Evolutionary conservation across 2,113 vertebrate genomes (phyloP).

Genomic region (Hippocampus mohnikei): DNA sequence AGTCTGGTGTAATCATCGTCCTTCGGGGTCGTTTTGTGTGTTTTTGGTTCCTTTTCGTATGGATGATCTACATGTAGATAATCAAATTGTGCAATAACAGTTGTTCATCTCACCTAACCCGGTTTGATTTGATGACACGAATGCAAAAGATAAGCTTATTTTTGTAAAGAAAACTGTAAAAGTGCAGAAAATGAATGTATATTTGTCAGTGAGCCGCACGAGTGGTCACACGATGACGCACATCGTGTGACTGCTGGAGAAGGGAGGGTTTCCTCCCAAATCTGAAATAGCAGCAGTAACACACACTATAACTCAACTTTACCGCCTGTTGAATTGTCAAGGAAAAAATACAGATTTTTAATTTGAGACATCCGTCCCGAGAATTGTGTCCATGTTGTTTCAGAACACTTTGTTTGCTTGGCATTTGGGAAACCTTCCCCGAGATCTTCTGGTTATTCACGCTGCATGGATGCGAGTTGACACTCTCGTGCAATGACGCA

Average conservation of each 20-base stretch:
- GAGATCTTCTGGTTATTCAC: constrained; percentile 24
- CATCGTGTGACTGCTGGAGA: background rate
- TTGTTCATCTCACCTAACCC: constrained; percentile 64
- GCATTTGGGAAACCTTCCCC: constrained; percentile 32
- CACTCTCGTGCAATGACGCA: constrained; percentile 4
- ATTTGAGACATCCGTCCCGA: background rate
- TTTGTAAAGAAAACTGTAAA: constrained; percentile 68
- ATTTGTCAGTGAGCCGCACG: constrained; percentile 13
- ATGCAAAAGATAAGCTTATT: constrained; percentile 69
- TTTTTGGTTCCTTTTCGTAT: constrained; percentile 28
- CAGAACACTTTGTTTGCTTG: background rate
- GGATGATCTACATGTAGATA: constrained; percentile 52
- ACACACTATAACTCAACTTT: constrained; percentile 4
- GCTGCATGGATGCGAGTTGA: constrained; percentile 29
- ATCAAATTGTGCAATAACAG: constrained; percentile 73
- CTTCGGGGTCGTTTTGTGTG: constrained; percentile 10
- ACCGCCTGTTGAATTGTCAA: background rate
- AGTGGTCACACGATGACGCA: too few species aligned
- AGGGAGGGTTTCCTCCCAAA: constrained; percentile 19
- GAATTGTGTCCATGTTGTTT: background rate
- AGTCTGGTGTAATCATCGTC: constrained; percentile 48
- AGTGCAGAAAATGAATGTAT: constrained; percentile 51
- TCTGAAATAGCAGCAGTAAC: background rate
- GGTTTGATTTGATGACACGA: constrained; percentile 56
- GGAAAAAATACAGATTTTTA: too few species aligned